phyloP scores from a whole-genome alignment of 37 sponge, comb jelly and placozoan genomes.

The Aphrocallistes beatrix region DNA sequence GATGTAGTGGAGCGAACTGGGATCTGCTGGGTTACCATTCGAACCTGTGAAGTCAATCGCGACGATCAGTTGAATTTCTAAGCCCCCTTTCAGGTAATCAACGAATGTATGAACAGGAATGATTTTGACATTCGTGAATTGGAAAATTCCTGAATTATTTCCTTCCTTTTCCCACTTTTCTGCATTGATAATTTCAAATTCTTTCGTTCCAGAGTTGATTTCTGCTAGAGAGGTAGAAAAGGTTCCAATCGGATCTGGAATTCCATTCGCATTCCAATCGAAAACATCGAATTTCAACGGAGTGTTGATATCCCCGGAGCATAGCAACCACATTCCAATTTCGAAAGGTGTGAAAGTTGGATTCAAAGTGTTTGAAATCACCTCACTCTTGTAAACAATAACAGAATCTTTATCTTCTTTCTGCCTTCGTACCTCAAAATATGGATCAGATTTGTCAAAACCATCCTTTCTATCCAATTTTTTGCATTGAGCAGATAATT shows the following conservation, averaged over 20 bases:
- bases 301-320: conserved; percentile 75
- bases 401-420: conserved; percentile 59
- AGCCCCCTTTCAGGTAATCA: conserved; percentile 67
- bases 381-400: conserved; percentile 54
- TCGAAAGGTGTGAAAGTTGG: conserved; percentile 35
- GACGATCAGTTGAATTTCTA: conserved; percentile 51
- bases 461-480: conserved; percentile 90
- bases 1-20: not conserved
- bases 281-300: conserved; percentile 54
- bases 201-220: conserved; percentile 33
- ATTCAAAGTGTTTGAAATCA: conserved; percentile 60
- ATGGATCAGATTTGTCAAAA: conserved; percentile 96
- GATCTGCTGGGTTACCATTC: not conserved
- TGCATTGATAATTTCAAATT: conserved; percentile 22
- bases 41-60: conserved; percentile 66
- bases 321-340: conserved; percentile 29
- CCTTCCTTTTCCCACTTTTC: conserved; percentile 23
- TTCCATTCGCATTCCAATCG: conserved; percentile 66
- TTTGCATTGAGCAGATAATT: conserved; percentile 46
- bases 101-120: conserved; percentile 52
- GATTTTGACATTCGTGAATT: conserved; percentile 29
- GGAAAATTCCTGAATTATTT: conserved; percentile 26
- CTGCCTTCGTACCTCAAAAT: conserved; percentile 59
- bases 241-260: conserved; percentile 59
- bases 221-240: conserved; percentile 43